phyloP scores from a whole-genome alignment of 1,140 invertebrate genomes.

The Pristionchus pacificus region DNA sequence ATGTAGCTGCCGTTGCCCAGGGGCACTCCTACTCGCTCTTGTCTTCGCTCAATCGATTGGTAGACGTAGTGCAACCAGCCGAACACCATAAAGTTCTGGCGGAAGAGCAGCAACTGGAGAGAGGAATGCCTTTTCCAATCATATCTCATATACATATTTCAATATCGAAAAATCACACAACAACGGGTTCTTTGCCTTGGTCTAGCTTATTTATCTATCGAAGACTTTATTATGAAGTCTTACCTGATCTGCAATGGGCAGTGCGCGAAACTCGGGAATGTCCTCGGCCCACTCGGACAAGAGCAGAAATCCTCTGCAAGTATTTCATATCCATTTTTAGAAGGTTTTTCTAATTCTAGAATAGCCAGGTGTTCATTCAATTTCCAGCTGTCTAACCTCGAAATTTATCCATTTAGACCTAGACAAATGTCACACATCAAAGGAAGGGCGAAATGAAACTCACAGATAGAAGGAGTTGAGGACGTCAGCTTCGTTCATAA shows the following conservation, averaged over 20 bases:
- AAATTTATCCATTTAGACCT: too few species aligned
- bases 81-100: constrained; percentile 39
- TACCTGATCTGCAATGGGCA: constrained; percentile 32
- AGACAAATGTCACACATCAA: not conserved
- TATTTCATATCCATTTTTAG: too few species aligned
- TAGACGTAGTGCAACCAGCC: constrained; percentile 33
- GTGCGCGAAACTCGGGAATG: constrained; percentile 29
- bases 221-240: not conserved
- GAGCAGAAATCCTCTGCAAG: constrained; percentile 31
- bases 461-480: not conserved
- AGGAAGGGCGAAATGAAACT: not conserved
- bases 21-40: constrained; percentile 24
- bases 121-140: too few species aligned
- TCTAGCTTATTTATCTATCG: too few species aligned
- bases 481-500: constrained; percentile 33
- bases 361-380: too few species aligned
- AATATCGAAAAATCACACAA: too few species aligned
- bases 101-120: constrained; percentile 30
- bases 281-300: constrained; percentile 35
- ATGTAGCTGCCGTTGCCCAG: constrained; percentile 37
- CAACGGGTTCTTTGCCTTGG: too few species aligned
- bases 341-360: too few species aligned
- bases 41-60: constrained; percentile 17
- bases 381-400: too few species aligned
- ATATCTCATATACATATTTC: too few species aligned